phyloP scores from a whole-genome alignment of 2,113 vertebrate species.

The Otus sunia region DNA sequence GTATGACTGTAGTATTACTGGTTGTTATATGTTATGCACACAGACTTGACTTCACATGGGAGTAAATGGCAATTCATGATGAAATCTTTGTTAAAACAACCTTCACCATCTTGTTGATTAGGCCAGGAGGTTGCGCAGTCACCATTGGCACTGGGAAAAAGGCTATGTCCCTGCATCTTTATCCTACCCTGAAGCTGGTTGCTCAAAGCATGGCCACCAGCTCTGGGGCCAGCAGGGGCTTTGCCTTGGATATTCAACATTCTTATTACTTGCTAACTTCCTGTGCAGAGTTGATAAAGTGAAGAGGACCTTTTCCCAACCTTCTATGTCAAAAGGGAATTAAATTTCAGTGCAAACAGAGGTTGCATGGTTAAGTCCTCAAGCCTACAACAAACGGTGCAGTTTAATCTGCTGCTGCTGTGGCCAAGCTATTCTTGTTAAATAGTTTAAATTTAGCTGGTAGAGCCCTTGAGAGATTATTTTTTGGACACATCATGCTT shows the following conservation, averaged over 20 bases:
- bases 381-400: neutral
- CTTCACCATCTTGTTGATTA: neutral
- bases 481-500: conserved; percentile 22
- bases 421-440: neutral
- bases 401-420: neutral
- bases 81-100: neutral
- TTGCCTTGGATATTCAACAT: neutral
- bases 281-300: neutral
- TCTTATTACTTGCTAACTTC: neutral
- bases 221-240: neutral
- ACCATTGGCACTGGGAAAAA: neutral
- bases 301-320: neutral
- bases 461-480: conserved; percentile 14
- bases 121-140: neutral
- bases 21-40: neutral
- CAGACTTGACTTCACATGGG: neutral
- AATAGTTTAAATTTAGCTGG: conserved; percentile 44
- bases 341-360: conserved; percentile 21
- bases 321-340: conserved; percentile 24
- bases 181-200: neutral
- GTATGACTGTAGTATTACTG: neutral
- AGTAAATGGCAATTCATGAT: neutral
- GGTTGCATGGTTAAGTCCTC: neutral
- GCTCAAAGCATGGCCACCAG: neutral
- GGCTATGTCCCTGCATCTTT: neutral